phyloP scores from a whole-genome alignment of 2,888 invertebrate genomes.

The Brachypalpus laphriformis region DNA sequence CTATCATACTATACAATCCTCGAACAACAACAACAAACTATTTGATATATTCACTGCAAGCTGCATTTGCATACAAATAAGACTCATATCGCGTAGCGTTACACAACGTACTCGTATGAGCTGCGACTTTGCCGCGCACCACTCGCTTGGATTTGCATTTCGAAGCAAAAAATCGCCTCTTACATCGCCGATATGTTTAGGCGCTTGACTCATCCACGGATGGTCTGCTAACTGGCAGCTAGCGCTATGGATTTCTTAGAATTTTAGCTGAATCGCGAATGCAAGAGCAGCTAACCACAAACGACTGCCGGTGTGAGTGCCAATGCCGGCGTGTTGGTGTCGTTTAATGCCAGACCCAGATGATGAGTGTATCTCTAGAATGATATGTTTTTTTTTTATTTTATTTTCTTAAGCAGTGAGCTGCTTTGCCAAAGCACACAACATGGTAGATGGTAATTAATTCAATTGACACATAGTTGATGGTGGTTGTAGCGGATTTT shows the following conservation, averaged over 20 bases:
- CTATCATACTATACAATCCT: not conserved
- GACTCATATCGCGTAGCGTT: slow-evolving; percentile 24
- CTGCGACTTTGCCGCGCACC: slow-evolving; percentile 6
- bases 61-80: slow-evolving; percentile 55
- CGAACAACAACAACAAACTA: slow-evolving; percentile 15
- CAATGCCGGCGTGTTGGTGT: no score
- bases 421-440: slow-evolving; percentile 50
- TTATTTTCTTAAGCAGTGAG: not conserved
- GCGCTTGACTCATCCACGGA: slow-evolving; percentile 66
- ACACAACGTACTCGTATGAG: slow-evolving; percentile 48
- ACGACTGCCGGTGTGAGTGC: slow-evolving; percentile 5
- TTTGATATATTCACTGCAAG: slow-evolving; percentile 48
- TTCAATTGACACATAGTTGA: slow-evolving; percentile 68
- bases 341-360: slow-evolving; percentile 37
- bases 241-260: slow-evolving; percentile 60
- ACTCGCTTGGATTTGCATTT: slow-evolving; percentile 37
- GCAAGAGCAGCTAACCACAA: slow-evolving; percentile 47
- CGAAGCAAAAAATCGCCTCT: slow-evolving; percentile 52
- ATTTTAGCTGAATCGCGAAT: slow-evolving; percentile 66
- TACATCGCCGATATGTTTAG: slow-evolving; percentile 73
- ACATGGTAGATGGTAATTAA: slow-evolving; percentile 54
- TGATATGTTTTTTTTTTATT: slow-evolving; percentile 21
- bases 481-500: slow-evolving; percentile 14
- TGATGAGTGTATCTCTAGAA: slow-evolving; percentile 64
- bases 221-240: slow-evolving; percentile 52